phyloP scores from a whole-genome alignment of 2,888 invertebrate genomes.

The Clunio marinus region DNA sequence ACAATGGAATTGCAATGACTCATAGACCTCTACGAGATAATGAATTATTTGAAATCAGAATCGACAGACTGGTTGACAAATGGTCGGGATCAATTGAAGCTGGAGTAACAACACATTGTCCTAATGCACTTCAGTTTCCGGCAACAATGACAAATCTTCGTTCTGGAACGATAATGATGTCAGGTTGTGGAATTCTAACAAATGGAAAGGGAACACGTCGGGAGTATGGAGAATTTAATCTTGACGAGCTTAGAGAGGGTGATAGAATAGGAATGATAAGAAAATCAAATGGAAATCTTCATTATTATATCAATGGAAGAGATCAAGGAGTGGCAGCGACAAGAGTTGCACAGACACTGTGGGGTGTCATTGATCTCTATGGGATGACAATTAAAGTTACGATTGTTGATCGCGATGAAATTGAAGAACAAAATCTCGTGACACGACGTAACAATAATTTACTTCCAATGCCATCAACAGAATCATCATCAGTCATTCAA shows the following conservation, averaged over 20 bases:
- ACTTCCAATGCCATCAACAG: constrained; percentile 42
- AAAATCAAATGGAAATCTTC: constrained; percentile 76
- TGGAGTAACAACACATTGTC: constrained; percentile 91
- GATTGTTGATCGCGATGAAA: constrained; percentile 77
- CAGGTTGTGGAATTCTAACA: constrained; percentile 91
- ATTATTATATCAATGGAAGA: constrained; percentile 88
- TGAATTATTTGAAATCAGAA: constrained; percentile 91
- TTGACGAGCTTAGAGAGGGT: constrained; percentile 88
- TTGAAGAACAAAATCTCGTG: constrained; percentile 71
- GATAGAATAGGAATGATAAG: constrained; percentile 91
- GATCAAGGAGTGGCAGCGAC: constrained; percentile 90
- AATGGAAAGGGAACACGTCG: constrained; percentile 91
- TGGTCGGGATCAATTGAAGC: constrained; percentile 67
- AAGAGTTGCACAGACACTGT: constrained; percentile 72
- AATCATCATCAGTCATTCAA: constrained; percentile 44
- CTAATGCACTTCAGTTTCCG: constrained; percentile 82
- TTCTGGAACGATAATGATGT: constrained; percentile 91
- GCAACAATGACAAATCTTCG: constrained; percentile 98
- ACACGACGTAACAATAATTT: constrained; percentile 62
- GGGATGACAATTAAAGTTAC: constrained; percentile 91
- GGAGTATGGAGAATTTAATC: constrained; percentile 89
- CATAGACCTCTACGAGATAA: constrained; percentile 80
- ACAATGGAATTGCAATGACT: constrained; percentile 94
- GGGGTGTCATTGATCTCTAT: constrained; percentile 93
- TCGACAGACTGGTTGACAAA: constrained; percentile 87